A percentile compares a stretch with the other conserved stretches of the same genome.
Evolutionary conservation across 2,888 invertebrate genomes (phyloP).

Genomic region (Choreutis nemorana): DNA sequence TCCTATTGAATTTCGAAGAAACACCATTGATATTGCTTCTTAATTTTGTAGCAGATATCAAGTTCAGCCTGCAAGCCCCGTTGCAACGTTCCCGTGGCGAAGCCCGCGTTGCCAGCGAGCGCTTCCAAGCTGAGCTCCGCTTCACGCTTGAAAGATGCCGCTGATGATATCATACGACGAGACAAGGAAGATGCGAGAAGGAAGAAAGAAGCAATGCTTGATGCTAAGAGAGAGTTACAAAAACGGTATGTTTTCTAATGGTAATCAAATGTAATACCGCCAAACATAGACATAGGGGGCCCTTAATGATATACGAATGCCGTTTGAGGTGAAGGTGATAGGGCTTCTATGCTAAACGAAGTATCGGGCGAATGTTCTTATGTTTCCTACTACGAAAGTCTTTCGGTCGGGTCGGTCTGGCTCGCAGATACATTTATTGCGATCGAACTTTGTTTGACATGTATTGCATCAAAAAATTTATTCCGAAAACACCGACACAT

Average conservation of each 20-base stretch:
- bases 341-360: too few species aligned
- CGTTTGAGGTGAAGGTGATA: too few species aligned
- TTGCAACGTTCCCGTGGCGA: slow-evolving; percentile 20
- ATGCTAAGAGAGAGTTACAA: slow-evolving; percentile 65
- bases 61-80: slow-evolving; percentile 37
- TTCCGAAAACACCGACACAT: too few species aligned
- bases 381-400: too few species aligned
- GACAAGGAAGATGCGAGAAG: slow-evolving; percentile 60
- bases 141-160: slow-evolving; percentile 31
- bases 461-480: too few species aligned
- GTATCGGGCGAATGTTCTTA: too few species aligned
- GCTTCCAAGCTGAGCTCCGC: slow-evolving; percentile 33
- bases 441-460: too few species aligned
- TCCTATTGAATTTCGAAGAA: not conserved
- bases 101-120: slow-evolving; percentile 21
- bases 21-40: not conserved
- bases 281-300: too few species aligned
- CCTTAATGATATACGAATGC: too few species aligned
- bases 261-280: too few species aligned
- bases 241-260: slow-evolving; percentile 58
- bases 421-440: too few species aligned
- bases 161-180: slow-evolving; percentile 33
- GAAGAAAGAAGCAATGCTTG: slow-evolving; percentile 68
- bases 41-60: slow-evolving; percentile 37
- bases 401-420: too few species aligned